Conservation (phyloP, 2,797 vertebrate genomes). For the Perdix hodgsoniae region DNA sequence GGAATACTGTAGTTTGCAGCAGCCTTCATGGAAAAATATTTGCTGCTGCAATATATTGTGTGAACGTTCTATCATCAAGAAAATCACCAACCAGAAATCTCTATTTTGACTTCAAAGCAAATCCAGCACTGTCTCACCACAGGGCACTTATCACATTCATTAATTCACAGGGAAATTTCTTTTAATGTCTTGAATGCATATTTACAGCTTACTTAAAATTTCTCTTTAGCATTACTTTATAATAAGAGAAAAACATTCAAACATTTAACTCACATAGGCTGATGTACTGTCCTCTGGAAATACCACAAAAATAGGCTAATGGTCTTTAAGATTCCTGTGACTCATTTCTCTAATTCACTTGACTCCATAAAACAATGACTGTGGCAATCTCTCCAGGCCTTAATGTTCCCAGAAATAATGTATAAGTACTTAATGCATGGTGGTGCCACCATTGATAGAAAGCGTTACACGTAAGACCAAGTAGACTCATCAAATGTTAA, state of each 20-base stretch:
- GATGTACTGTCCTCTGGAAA: conserved; percentile 39
- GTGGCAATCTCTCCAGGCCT: conserved; percentile 41
- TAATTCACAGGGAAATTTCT: conserved; percentile 65
- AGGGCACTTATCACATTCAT: conserved; percentile 54
- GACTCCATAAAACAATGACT: conserved; percentile 64
- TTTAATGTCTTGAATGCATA: conserved; percentile 52
- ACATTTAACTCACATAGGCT: background rate
- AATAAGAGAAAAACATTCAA: conserved; percentile 26
- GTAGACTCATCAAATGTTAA: conserved; percentile 58
- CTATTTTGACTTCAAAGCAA: conserved; percentile 69
- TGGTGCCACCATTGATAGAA: conserved; percentile 34
- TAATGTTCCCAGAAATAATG: conserved; percentile 60
- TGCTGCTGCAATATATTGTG: conserved; percentile 47
- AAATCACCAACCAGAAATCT: conserved; percentile 57
- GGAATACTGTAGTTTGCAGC: conserved; percentile 17
- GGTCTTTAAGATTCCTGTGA: conserved; percentile 20
- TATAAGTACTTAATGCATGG: conserved; percentile 46
- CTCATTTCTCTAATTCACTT: conserved; percentile 48
- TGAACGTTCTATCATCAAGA: conserved; percentile 12
- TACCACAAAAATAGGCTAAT: conserved; percentile 27
- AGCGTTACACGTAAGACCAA: conserved; percentile 34
- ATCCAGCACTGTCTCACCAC: conserved; percentile 29
- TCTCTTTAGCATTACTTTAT: conserved; percentile 58
- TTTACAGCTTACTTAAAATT: conserved; percentile 63
- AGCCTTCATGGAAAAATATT: conserved; percentile 53